phyloP scores from a whole-genome alignment of 2,113 vertebrate species.

The Solenodon paradoxus region DNA sequence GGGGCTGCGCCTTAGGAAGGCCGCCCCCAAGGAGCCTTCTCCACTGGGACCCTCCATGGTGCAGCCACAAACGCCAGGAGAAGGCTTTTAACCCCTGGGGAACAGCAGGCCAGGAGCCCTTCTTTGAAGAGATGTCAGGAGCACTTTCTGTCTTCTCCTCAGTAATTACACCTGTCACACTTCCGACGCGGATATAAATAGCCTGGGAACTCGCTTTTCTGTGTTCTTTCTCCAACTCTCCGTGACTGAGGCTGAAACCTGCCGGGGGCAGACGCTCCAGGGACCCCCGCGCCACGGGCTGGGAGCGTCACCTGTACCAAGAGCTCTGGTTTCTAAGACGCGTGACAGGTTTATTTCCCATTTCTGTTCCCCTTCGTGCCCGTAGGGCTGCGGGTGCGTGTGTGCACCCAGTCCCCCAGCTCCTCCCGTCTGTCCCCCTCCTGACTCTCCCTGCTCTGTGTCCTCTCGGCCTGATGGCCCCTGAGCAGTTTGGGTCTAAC shows the following conservation, averaged over 20 bases:
- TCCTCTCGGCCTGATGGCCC: no score
- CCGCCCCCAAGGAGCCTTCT: neutral
- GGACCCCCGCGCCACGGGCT: no score
- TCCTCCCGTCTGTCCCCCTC: no score
- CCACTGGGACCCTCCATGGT: neutral
- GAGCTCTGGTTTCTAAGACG: constrained; percentile 27
- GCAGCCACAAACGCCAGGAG: constrained; percentile 44
- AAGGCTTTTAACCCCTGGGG: constrained; percentile 78
- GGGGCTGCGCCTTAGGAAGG: neutral
- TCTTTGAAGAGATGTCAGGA: constrained; percentile 80
- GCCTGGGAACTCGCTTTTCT: constrained; percentile 76
- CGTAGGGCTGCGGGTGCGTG: no score
- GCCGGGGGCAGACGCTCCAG: no score
- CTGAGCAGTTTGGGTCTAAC: no score
- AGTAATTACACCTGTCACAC: constrained; percentile 87
- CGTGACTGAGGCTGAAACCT: no score
- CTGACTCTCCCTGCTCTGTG: no score
- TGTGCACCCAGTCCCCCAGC: no score
- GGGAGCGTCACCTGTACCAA: no score
- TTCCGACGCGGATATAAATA: constrained; percentile 87
- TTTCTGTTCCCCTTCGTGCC: no score
- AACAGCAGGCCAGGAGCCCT: constrained; percentile 65
- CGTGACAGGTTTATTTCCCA: constrained; percentile 46
- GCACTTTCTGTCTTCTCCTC: constrained; percentile 85
- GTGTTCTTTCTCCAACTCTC: constrained; percentile 21